Conservation (phyloP, 2,113 vertebrate species). For the Rhinichthys klamathensis region DNA sequence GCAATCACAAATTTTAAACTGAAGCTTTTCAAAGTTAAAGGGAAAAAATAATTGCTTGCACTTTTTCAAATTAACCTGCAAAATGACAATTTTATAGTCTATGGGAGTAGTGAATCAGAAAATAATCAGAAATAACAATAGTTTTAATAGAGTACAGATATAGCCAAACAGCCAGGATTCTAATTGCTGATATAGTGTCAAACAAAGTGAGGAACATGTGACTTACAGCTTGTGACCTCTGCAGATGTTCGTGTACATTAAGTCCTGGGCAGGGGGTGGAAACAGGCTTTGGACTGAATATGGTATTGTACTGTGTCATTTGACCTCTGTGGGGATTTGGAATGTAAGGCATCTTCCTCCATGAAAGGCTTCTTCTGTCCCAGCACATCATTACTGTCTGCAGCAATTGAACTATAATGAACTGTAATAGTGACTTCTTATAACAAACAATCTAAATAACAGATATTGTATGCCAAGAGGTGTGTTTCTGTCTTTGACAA, state of each 20-base stretch:
- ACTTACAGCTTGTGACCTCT: slow-evolving; percentile 13
- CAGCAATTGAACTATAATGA: background rate
- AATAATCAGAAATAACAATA: background rate
- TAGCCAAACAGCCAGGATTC: background rate
- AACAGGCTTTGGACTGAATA: slow-evolving; percentile 19
- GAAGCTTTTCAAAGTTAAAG: background rate
- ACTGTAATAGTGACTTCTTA: background rate
- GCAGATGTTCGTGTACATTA: slow-evolving; percentile 17
- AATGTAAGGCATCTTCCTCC: slow-evolving; percentile 19
- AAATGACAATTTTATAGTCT: background rate
- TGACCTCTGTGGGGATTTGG: slow-evolving; percentile 32
- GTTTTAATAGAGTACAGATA: background rate
- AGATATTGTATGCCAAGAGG: background rate
- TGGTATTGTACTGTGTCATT: background rate
- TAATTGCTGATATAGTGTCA: background rate
- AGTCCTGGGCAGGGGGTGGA: background rate
- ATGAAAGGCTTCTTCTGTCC: slow-evolving; percentile 5
- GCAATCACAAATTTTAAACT: background rate
- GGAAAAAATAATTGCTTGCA: background rate
- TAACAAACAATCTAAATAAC: background rate
- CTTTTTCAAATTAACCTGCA: background rate
- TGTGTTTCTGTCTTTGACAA: background rate
- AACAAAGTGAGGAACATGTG: slow-evolving; percentile 9
- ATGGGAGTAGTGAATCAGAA: background rate
- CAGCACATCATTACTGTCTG: slow-evolving; percentile 1